phyloP scores from a whole-genome alignment of 2,888 invertebrate species.

The Nephrotoma guestfalica region DNA sequence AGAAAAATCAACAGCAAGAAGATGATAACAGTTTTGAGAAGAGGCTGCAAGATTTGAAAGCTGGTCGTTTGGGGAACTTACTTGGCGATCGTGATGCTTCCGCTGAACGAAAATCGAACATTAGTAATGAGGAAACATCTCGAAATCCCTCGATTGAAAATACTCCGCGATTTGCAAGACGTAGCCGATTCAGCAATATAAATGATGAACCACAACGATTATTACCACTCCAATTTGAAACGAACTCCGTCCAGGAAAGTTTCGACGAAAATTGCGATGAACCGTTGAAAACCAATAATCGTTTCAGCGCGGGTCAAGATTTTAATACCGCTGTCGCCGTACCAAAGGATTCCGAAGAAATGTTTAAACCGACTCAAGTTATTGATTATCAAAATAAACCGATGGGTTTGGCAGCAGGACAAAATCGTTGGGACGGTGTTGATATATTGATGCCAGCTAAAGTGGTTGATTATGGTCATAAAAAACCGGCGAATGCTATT shows the following conservation, averaged over 20 bases:
- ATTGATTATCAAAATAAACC: slow-evolving; percentile 58
- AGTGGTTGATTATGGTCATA: slow-evolving; percentile 59
- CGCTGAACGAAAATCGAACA: neutral
- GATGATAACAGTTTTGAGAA: neutral
- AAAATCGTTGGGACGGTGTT: slow-evolving; percentile 26
- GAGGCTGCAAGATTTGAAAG: neutral
- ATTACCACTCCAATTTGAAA: neutral
- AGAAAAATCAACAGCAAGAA: neutral
- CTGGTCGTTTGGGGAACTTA: neutral
- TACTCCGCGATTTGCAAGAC: neutral
- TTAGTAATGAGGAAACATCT: neutral
- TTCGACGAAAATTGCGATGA: neutral
- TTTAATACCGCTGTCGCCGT: neutral
- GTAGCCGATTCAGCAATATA: neutral
- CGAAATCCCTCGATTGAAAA: neutral
- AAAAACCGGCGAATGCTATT: slow-evolving; percentile 23
- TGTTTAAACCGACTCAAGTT: slow-evolving; percentile 43
- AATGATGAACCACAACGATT: neutral
- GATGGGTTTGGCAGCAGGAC: slow-evolving; percentile 28
- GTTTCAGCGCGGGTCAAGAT: slow-evolving; percentile 2
- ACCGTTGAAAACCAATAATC: slow-evolving; percentile 7
- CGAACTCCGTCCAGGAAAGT: neutral
- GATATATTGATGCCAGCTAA: slow-evolving; percentile 38
- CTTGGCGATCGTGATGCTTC: neutral
- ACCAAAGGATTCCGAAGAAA: slow-evolving; percentile 28